Evolutionary conservation across 2,113 vertebrate species (phyloP).

Genomic region (Drymodes brunneopygia): DNA sequence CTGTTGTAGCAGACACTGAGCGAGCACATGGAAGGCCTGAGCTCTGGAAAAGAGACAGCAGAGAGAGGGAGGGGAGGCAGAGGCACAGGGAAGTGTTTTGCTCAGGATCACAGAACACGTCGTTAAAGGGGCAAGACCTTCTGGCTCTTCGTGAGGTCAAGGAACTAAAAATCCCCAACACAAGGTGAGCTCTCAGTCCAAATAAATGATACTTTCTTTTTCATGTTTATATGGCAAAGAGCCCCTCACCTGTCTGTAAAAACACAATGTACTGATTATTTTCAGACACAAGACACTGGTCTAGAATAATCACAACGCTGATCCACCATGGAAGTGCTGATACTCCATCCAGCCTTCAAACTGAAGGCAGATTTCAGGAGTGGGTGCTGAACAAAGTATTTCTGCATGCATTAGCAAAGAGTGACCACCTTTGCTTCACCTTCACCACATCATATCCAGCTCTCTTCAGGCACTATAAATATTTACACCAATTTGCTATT

Average conservation of each 20-base stretch:
- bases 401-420: background rate
- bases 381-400: background rate
- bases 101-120: slow-evolving; percentile 17
- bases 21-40: background rate
- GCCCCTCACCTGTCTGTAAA: background rate
- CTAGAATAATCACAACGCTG: background rate
- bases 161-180: background rate
- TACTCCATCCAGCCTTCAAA: background rate
- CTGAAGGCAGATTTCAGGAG: background rate
- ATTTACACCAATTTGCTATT: background rate
- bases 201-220: background rate
- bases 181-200: background rate
- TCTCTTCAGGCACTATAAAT: background rate
- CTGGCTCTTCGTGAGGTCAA: background rate
- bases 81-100: background rate
- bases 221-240: background rate
- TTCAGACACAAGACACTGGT: background rate
- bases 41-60: background rate
- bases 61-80: background rate
- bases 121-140: background rate
- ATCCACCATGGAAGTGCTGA: background rate
- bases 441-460: background rate
- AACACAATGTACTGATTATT: background rate
- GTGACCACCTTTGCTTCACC: background rate
- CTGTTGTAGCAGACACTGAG: background rate